phyloP scores from a whole-genome alignment of 2,797 vertebrate species.

The Sebastes iracundus region DNA sequence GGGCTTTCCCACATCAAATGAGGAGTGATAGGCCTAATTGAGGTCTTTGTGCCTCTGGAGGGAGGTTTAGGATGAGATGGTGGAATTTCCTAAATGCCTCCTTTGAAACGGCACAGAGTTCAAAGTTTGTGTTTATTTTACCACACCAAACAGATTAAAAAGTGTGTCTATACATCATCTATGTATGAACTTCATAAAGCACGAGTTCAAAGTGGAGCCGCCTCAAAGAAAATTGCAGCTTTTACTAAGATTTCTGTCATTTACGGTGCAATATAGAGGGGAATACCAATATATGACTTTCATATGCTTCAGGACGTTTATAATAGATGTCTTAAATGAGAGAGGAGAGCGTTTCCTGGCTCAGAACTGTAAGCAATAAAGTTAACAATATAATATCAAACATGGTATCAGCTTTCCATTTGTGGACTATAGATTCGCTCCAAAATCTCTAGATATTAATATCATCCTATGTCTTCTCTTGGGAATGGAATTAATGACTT shows the following conservation, averaged over 20 bases:
- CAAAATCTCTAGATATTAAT: neutral
- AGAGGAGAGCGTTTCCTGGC: neutral
- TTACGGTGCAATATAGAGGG: constrained; percentile 14
- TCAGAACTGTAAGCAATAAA: neutral
- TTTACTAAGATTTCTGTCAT: constrained; percentile 55
- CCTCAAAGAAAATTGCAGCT: constrained; percentile 66
- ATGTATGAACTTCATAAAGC: constrained; percentile 65
- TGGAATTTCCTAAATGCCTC: constrained; percentile 86
- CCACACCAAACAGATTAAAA: constrained; percentile 78
- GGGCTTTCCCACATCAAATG: constrained; percentile 88
- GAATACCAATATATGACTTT: constrained; percentile 29
- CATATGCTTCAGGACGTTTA: neutral
- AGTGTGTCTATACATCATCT: constrained; percentile 67
- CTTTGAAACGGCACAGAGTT: constrained; percentile 79
- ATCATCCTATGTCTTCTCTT: neutral
- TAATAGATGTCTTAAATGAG: neutral
- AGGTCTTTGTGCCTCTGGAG: constrained; percentile 84
- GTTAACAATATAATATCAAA: constrained; percentile 7
- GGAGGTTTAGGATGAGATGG: constrained; percentile 83
- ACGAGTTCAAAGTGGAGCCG: constrained; percentile 69
- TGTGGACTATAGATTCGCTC: neutral
- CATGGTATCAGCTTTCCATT: neutral
- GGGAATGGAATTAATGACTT: neutral
- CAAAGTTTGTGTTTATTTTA: constrained; percentile 83
- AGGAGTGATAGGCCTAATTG: constrained; percentile 82